phyloP scores from a whole-genome alignment of 2,888 invertebrate genomes.

The Brenthis daphne region DNA sequence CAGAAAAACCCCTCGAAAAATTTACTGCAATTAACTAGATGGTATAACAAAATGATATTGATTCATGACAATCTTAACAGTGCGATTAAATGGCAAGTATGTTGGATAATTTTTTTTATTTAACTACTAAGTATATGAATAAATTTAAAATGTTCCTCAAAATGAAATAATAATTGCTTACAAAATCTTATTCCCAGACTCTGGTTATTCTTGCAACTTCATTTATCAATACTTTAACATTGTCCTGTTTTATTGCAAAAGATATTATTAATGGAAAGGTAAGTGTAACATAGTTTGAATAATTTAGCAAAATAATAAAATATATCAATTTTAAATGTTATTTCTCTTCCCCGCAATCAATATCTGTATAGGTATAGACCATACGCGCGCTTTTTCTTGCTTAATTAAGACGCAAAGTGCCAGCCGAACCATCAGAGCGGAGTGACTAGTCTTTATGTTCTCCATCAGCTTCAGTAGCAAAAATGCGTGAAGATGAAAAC shows the following conservation, averaged over 20 bases:
- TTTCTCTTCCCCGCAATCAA: no score
- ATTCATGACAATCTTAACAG: slow-evolving; percentile 38
- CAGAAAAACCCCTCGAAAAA: slow-evolving; percentile 16
- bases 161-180: neutral
- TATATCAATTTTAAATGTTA: no score
- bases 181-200: slow-evolving; percentile 51
- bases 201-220: slow-evolving; percentile 53
- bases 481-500: no score
- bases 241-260: slow-evolving; percentile 50
- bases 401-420: no score
- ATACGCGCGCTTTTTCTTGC: no score
- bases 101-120: neutral
- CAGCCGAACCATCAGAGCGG: no score
- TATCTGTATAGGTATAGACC: no score
- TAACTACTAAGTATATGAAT: neutral
- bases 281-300: slow-evolving; percentile 35
- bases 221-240: slow-evolving; percentile 51
- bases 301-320: no score
- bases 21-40: slow-evolving; percentile 32
- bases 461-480: no score
- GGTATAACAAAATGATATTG: slow-evolving; percentile 39
- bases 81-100: slow-evolving; percentile 44
- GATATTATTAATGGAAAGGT: slow-evolving; percentile 52
- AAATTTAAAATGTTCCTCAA: neutral
- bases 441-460: no score